Conservation (phyloP, 2,113 vertebrate species). For the Promerops cafer region DNA sequence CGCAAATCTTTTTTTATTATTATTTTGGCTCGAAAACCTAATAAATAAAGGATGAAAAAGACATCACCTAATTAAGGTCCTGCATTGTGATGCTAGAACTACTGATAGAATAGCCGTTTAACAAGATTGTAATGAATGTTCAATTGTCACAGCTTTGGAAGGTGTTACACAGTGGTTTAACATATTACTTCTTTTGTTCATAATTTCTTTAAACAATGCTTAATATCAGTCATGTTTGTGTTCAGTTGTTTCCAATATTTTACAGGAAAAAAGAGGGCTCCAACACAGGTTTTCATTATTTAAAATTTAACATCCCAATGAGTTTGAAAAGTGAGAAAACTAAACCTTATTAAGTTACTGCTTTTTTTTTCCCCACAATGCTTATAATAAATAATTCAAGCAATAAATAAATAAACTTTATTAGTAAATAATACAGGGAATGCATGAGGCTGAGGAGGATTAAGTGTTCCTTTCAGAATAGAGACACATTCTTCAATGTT, state of each 20-base stretch:
- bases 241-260: slow-evolving; percentile 14
- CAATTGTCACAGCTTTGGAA: not conserved
- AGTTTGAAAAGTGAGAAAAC: slow-evolving; percentile 41
- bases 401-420: slow-evolving; percentile 23
- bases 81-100: not conserved
- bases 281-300: slow-evolving; percentile 5
- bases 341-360: slow-evolving; percentile 23
- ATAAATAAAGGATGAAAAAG: slow-evolving; percentile 58
- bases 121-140: not conserved
- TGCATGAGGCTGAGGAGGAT: not conserved
- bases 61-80: slow-evolving; percentile 60
- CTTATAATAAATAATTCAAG: slow-evolving; percentile 5
- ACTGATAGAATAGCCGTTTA: slow-evolving; percentile 1
- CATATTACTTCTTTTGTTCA: not conserved
- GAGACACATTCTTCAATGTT: not conserved
- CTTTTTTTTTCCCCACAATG: not conserved
- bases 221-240: not conserved
- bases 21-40: not conserved
- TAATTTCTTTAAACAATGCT: not conserved
- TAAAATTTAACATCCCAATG: slow-evolving; percentile 32
- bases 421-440: slow-evolving; percentile 5
- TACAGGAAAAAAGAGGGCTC: not conserved
- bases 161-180: not conserved
- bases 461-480: not conserved
- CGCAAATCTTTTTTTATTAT: slow-evolving; percentile 41